Conservation (phyloP, 2,797 vertebrate genomes). For the Rhinogobio ventralis region DNA sequence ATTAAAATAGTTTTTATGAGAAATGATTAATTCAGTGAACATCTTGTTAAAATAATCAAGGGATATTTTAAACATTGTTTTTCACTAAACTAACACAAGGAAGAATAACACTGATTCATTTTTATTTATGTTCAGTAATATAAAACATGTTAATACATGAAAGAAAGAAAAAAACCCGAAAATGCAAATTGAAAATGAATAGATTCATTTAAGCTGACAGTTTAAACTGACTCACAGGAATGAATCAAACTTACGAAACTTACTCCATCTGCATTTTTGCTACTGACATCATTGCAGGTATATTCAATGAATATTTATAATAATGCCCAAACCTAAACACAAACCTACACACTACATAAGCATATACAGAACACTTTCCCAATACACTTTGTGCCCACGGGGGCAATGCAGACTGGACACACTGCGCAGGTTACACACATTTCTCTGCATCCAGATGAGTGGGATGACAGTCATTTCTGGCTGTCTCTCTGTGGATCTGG, state of each 20-base stretch:
- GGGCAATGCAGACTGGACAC: background rate
- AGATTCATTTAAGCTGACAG: background rate
- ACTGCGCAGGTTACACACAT: background rate
- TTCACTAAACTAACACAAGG: background rate
- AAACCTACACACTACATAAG: background rate
- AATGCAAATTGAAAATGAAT: background rate
- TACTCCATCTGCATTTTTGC: background rate
- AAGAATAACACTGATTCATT: background rate
- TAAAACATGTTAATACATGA: background rate
- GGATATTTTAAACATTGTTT: background rate
- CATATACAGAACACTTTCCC: background rate
- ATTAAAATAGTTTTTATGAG: background rate
- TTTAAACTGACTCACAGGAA: background rate
- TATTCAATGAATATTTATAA: background rate
- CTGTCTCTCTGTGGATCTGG: constrained; percentile 29
- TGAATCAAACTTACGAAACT: background rate
- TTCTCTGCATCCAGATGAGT: constrained; percentile 31
- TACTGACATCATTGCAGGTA: background rate
- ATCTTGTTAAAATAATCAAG: background rate
- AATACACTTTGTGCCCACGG: background rate
- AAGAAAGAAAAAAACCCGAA: too few species aligned
- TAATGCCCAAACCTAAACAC: background rate
- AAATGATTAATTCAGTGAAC: background rate
- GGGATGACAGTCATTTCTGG: constrained; percentile 35
- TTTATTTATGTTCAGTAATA: background rate